These are phyloP conservation scores for Crambe crambe DNA, from an alignment of 37 sponge, comb jelly and placozoan genomes.

Conservation along the genomic window DNA sequence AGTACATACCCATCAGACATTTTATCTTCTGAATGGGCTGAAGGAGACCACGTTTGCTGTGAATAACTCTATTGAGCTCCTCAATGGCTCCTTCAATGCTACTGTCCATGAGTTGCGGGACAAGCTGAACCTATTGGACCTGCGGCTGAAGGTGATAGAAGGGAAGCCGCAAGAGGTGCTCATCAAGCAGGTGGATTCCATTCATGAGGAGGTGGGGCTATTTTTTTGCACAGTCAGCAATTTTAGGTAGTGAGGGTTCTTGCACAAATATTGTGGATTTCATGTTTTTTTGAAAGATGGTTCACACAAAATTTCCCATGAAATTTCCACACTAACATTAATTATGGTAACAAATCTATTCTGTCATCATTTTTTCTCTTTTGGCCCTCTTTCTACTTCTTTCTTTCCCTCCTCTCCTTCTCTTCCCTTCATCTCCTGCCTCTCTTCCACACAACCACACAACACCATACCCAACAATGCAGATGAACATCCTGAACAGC, in stretches of 20 bases:
- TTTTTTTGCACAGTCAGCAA: too few species aligned
- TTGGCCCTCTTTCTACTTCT: too few species aligned
- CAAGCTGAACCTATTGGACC: neutral
- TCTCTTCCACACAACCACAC: too few species aligned
- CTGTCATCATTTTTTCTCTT: too few species aligned
- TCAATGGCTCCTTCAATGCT: neutral
- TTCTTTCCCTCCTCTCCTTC: too few species aligned
- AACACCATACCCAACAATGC: too few species aligned
- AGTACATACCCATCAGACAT: neutral
- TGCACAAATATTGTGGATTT: neutral
- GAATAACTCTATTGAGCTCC: neutral
- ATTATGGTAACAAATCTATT: too few species aligned
- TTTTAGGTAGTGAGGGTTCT: neutral
- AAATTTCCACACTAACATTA: too few species aligned
- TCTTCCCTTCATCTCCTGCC: too few species aligned
- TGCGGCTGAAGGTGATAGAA: neutral
- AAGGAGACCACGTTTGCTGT: neutral
- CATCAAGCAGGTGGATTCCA: conserved; percentile 21
- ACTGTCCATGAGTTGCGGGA: neutral
- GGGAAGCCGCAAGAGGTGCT: conserved; percentile 11
- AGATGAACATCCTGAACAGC: conserved; percentile 1
- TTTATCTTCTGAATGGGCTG: neutral
- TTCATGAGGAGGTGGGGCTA: conserved; percentile 16
- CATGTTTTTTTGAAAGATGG: neutral
- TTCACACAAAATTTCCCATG: too few species aligned